phyloP scores from a whole-genome alignment of 2,888 invertebrate genomes.

The Clepsis dumicolana region DNA sequence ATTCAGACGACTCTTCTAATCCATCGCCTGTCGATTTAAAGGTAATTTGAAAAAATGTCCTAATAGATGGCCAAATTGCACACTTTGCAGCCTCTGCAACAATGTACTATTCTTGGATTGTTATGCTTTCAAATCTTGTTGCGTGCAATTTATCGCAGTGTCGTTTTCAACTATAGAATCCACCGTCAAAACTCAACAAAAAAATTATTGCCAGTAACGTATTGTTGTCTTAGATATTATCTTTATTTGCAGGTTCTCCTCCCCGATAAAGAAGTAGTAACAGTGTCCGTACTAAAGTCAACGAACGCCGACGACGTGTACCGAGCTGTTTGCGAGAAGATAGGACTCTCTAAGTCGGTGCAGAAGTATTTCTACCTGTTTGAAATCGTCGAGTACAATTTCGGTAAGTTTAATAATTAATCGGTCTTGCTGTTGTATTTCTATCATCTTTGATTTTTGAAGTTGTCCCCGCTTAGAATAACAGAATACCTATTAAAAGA shows the following conservation, averaged over 20 bases:
- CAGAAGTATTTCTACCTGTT: slow-evolving; percentile 97
- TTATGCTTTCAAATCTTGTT: too few species aligned
- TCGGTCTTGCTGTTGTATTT: too few species aligned
- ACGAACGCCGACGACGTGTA: slow-evolving; percentile 97
- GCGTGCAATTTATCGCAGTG: too few species aligned
- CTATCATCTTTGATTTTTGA: too few species aligned
- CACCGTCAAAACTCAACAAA: too few species aligned
- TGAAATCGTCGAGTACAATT: slow-evolving; percentile 98
- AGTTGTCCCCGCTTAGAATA: too few species aligned
- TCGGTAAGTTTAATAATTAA: slow-evolving; percentile 89
- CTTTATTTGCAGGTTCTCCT: slow-evolving; percentile 84
- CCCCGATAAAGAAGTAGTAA: slow-evolving; percentile 96
- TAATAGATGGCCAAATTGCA: too few species aligned
- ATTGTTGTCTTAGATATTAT: not conserved
- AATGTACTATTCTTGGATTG: too few species aligned
- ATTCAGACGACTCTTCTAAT: slow-evolving; percentile 93
- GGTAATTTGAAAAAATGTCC: slow-evolving; percentile 42
- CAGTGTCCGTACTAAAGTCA: slow-evolving; percentile 95
- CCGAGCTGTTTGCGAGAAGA: slow-evolving; percentile 93
- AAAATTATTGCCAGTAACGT: too few species aligned
- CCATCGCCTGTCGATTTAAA: slow-evolving; percentile 92
- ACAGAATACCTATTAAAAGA: too few species aligned
- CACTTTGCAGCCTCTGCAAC: too few species aligned
- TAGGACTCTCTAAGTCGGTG: slow-evolving; percentile 92
- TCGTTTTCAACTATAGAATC: too few species aligned